These are phyloP conservation scores for Pachyuromys duprasi DNA, from an alignment of 2,797 vertebrate species.

Conservation along the genomic window DNA sequence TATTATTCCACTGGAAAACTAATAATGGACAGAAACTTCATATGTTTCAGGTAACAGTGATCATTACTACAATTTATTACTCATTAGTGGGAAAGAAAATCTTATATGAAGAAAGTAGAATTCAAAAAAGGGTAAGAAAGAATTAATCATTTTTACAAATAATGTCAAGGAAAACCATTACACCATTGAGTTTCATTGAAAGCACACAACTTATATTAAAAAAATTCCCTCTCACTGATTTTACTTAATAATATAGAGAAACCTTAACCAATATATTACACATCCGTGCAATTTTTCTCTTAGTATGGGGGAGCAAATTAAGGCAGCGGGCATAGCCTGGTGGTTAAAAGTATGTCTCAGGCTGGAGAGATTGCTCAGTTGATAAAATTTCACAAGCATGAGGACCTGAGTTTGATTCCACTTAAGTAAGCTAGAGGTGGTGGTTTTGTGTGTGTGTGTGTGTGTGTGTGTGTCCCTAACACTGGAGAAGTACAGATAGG, in stretches of 20 bases:
- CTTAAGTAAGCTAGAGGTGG: background rate
- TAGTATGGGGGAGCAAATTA: background rate
- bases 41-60: constrained; percentile 65
- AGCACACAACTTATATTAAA: constrained; percentile 65
- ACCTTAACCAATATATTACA: background rate
- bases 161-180: constrained; percentile 58
- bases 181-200: constrained; percentile 56
- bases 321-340: background rate
- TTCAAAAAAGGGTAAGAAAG: constrained; percentile 62
- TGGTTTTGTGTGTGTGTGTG: background rate
- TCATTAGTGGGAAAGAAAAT: constrained; percentile 63
- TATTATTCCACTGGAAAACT: constrained; percentile 67
- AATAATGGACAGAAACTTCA: constrained; percentile 39
- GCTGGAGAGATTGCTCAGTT: background rate
- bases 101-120: constrained; percentile 46
- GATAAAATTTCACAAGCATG: background rate
- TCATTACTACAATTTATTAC: constrained; percentile 56
- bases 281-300: background rate
- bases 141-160: constrained; percentile 74
- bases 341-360: background rate
- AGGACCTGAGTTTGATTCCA: background rate
- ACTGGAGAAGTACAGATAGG: background rate
- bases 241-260: constrained; percentile 50
- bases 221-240: constrained; percentile 43
- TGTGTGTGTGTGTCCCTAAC: background rate